Base-by-base conservation (phyloP, 2,797 vertebrate genomes). In the Onychomys arenicola region DNA sequence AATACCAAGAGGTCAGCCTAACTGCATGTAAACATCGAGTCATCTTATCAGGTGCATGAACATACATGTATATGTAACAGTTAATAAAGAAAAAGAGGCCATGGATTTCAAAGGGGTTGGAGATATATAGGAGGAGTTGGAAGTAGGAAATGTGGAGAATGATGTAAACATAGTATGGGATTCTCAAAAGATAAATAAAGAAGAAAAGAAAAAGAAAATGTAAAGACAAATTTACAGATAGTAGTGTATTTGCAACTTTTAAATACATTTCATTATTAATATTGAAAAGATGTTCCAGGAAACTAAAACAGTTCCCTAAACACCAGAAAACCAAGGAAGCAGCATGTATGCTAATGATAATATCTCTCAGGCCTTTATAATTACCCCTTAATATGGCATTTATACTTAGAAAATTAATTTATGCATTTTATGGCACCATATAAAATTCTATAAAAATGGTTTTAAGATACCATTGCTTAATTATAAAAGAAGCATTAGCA, bases 331-430 rank as follows among this genome's bases (percentile, higher is more conserved):
- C 27, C 71, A 96, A 93, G 63, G 49, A 95, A 94, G 92, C 87
- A 92, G 46, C 80, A 91, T 94, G 89, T 77, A 96, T 84, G 95
- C 89, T 96, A 97, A 82, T 95, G 85, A 85, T 85, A 94, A 69
- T 94, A 65, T 94, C 93, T 97, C 94, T 49, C 49, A 97, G 86
- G 96, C 77, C 40, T 96, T 97, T 88, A 83, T 93, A 97, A 97
- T 96, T 97, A 94, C 90, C 55, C 94, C 80, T 80, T 96, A 97
- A 96, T 94, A 78, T 91, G 82, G 25, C 29, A 6, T 95, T 96
- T 93, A 96, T 95, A 89, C 90, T 96, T 97, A 95, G 92, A 95
- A 97, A 93, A 96, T 97, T 96, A 97, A 97, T 96, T 97, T 96
- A 71, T 52, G 17, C 73, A 88, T 91, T 95, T 96, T 96, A 97